phyloP scores from a whole-genome alignment of 2,888 invertebrate species.

The Penaeus monodon region DNA sequence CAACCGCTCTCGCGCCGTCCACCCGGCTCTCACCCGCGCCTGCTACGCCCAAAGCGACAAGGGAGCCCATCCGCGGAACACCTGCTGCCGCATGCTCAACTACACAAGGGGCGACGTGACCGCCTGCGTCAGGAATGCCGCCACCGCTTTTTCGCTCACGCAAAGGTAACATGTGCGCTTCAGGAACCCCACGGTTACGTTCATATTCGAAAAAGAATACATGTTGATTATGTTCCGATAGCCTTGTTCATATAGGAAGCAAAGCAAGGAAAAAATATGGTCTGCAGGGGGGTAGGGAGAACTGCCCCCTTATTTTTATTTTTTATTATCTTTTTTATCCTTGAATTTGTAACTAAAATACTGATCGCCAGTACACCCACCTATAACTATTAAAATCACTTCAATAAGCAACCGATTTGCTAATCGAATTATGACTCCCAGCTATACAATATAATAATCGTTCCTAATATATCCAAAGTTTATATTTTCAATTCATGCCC shows the following conservation, averaged over 20 bases:
- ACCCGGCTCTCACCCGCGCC: slow-evolving; percentile 26
- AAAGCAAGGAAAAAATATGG: too few relatives aligned
- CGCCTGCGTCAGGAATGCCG: slow-evolving; percentile 15
- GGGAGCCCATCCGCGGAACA: background rate
- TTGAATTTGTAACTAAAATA: background rate
- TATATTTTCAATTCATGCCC: too few relatives aligned
- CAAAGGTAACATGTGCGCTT: background rate
- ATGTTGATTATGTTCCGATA: background rate
- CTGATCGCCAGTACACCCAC: background rate
- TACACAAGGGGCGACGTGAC: slow-evolving; percentile 34
- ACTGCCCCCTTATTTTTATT: background rate
- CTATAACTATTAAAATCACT: background rate
- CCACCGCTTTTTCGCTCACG: background rate
- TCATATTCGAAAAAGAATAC: too few relatives aligned
- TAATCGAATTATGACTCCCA: background rate
- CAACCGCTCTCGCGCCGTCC: background rate
- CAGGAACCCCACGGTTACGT: too few relatives aligned
- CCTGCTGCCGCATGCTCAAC: slow-evolving; percentile 46
- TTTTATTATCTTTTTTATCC: background rate
- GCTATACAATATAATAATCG: too few relatives aligned
- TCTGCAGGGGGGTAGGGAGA: background rate
- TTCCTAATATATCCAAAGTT: too few relatives aligned
- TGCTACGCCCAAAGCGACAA: slow-evolving; percentile 17
- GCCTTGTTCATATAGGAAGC: background rate
- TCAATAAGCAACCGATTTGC: background rate